Evolutionary conservation across 2,113 vertebrate species (phyloP), one percentile per base, ranked within the genome.

Genomic region (Pituophis catenifer): DNA sequence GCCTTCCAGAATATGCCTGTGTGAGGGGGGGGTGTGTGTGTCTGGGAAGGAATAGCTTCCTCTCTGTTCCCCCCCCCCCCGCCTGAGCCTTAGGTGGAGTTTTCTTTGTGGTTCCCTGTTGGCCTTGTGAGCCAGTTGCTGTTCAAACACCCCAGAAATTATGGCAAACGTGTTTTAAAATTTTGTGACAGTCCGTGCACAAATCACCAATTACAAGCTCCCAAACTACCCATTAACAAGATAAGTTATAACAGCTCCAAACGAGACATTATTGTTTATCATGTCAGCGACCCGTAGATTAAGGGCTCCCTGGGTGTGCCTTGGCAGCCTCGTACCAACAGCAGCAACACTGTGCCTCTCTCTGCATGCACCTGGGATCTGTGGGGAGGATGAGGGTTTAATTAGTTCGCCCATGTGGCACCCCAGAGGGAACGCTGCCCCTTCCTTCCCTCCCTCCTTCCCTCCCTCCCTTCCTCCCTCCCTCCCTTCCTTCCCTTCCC

Each of bases 201-300:
- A 97, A 97, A 97, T 97, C 96, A 97, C 96, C 97, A 97, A 97
- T 97, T 97, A 97, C 96, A 94, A 96, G 58, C 95, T 97, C 97
- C 96, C 96, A 93, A 89, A 96, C 95, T 94, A 93, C 96, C 95
- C 96, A 96, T 97, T 96, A 96, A 94, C 95, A 93, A 94, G 96
- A 97, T 97, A 95, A 97, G 96, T 95, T 89, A 89, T 95, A 96
- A 97, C 96, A 92, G 96, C 96, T 96, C 95, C 95, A 86, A 96
- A 96, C 96, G 96, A 97, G 97, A 96, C 96, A 96, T 96, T 95
- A 96, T 95, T 97, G 96, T 97, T 97, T 97, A 95, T 96, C 96
- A 96, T 91, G 90, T 93, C 95, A 96, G 96, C 95, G 93, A 96
- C 97, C 97, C 90, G 91, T 92, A 96, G 96, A 95, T 96, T 96